Base-by-base conservation (phyloP, 2,113 vertebrate genomes). In the Salvelinus alpinus region DNA sequence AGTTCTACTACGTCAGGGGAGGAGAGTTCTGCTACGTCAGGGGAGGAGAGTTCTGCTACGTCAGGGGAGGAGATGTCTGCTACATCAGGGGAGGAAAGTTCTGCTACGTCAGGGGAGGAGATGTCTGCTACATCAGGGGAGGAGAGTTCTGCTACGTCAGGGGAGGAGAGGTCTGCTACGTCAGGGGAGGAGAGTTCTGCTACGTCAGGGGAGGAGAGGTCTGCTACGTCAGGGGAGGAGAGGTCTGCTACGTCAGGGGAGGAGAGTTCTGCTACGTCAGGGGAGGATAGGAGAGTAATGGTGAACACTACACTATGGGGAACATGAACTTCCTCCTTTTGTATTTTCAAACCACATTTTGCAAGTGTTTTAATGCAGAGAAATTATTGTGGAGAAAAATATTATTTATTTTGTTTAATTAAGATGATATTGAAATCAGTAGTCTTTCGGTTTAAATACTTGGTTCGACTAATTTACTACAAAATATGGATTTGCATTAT, bases 401-500 rank as follows among this genome's bases (percentile, higher is more conserved):
- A 31, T 31, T 3, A 14, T 16, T 72, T 72, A 6, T 72, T 57
- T 14, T 38, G 22, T 59, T 31, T 78, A 67, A 18, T 44, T 11
- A 44, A 11, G 9, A 44, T 44, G 38, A 44, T 44, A 44, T 11
- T 11, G 38, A 44, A 44, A 44, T 44, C 38, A 11, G 38, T 44
- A 44, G 38, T 44, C 38, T 11, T 44, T 44, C 9, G 9, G 9
- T 44, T 44, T 48, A 31, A 29, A 75, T 69, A 44, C 48, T 71
- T 60, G 75, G 72, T 71, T 72, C 62, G 44, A 72, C 27, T 38
- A 18, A 31, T 2, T 38, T 16, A 59, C 71, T 4, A 27, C 24
- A 24, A 44, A 14, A 14, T 20, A 47, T n/a, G 12, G 68, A 76
- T 84, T 87, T 24, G 70, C 70, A 27, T 57, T 74, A 27, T 18